These are phyloP conservation scores for Vulpes ferrilata DNA, from an alignment of 2,113 vertebrate species.

Conservation along the genomic window DNA sequence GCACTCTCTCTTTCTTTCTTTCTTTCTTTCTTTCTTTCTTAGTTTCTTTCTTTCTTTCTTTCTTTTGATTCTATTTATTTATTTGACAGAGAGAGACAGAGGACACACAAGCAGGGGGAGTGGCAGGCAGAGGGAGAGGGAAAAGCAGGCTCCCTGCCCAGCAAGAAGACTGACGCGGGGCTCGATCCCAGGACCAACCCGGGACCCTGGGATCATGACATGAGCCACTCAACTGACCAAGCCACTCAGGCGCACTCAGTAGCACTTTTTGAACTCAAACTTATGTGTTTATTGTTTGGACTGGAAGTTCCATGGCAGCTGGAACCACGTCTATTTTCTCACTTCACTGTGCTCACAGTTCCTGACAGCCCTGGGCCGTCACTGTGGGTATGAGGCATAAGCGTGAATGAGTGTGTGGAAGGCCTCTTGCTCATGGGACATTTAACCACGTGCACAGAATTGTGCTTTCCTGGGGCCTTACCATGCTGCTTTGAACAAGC, in stretches of 20 bases:
- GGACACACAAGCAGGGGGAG: too few relatives aligned
- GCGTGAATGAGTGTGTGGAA: neutral
- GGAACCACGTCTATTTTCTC: neutral
- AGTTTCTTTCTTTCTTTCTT: too few relatives aligned
- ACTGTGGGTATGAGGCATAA: neutral
- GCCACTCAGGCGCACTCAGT: too few relatives aligned
- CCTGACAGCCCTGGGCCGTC: neutral
- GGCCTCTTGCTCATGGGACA: neutral
- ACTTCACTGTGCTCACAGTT: neutral
- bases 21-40: too few relatives aligned
- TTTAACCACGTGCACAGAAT: neutral
- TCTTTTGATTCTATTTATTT: too few relatives aligned
- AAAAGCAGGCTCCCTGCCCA: too few relatives aligned
- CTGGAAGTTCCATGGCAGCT: neutral
- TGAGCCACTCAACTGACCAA: too few relatives aligned
- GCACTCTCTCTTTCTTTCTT: neutral
- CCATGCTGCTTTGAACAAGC: neutral
- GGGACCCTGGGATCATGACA: too few relatives aligned
- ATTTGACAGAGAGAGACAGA: too few relatives aligned
- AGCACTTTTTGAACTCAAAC: neutral
- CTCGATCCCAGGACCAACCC: too few relatives aligned
- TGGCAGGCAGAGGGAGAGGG: too few relatives aligned
- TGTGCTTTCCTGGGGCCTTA: neutral
- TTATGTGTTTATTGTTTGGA: neutral
- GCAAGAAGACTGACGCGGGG: too few relatives aligned